Evolutionary conservation across 1,140 invertebrate species (phyloP).

Genomic region (Plectus sambesii): DNA sequence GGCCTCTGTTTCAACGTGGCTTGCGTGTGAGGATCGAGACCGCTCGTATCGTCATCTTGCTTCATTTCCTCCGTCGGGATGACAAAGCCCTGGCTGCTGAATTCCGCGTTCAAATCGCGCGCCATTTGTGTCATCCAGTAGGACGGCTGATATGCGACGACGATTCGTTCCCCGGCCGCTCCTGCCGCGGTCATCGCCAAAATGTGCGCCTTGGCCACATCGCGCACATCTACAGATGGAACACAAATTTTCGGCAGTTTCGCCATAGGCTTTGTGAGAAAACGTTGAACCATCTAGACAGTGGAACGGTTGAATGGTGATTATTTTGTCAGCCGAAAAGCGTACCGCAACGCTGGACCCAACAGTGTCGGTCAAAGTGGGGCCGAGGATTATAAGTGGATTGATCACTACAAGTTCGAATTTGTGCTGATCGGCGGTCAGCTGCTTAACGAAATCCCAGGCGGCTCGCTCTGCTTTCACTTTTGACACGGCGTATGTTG

Average conservation of each 20-base stretch:
- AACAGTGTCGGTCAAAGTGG: conserved; percentile 48
- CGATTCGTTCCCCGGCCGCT: conserved; percentile 48
- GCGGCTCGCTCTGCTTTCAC: conserved; percentile 54
- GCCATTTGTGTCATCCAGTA: conserved; percentile 49
- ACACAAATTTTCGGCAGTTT: conserved; percentile 50
- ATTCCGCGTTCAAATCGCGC: conserved; percentile 46
- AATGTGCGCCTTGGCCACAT: conserved; percentile 54
- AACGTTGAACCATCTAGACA: conserved; percentile 46
- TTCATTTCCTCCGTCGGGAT: no score
- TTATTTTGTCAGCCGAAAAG: not conserved
- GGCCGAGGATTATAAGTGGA: conserved; percentile 52
- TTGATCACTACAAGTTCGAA: conserved; percentile 53
- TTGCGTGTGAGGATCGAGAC: no score
- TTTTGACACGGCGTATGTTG: conserved; percentile 52
- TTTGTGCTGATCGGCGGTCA: conserved; percentile 46
- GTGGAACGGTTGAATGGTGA: conserved; percentile 10
- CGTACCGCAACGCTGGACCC: conserved; percentile 49
- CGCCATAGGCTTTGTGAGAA: conserved; percentile 50
- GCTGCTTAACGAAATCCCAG: conserved; percentile 50
- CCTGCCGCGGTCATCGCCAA: conserved; percentile 51
- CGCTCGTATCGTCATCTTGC: no score
- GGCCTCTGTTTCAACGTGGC: no score
- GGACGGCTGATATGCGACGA: conserved; percentile 44
- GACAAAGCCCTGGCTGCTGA: conserved; percentile 32
- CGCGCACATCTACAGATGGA: conserved; percentile 54